Evolutionary conservation across 2,113 vertebrate genomes (phyloP), one percentile per base, ranked within the genome.

Genomic region (Jacana jacana): DNA sequence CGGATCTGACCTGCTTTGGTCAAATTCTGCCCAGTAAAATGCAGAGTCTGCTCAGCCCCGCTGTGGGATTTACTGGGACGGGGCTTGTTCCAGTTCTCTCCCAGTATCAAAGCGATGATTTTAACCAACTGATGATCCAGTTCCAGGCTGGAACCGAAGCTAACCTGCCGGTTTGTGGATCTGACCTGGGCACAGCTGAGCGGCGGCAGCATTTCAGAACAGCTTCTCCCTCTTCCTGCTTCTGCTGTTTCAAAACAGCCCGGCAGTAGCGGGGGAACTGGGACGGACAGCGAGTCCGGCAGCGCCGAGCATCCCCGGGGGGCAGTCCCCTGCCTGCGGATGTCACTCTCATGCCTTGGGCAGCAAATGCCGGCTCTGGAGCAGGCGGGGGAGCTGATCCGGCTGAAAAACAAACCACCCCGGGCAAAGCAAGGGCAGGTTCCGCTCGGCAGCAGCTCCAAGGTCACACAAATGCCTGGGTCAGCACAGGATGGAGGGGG

Each of bases 41-140:
- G 49, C 52, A 84, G 17, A 88, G 48, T 65, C 46, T 93, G 37
- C 72, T 77, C 40, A 48, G 73, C 48, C 60, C 57, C 84, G 71
- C 35, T 1, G 1, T 19, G 39, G 80, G 80, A 92, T 96, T 93
- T 92, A 91, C 0, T 28, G 81, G 69, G 52, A 33, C 73, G 60
- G 55, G 48, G 83, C 69, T 52, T 16, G 9, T 65, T 96, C 80
- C 86, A 66, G 77, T 84, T 95, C 91, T 81, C 69, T 64, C 93
- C 68, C 65, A 31, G 24, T 78, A 90, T 78, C 88, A 46, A 88
- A 92, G 80, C 19, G 83, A 94, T 93, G 86, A 91, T 96, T 96
- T 96, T 95, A 88, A 91, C 90, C 96, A 95, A 94, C 79, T 89
- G 93, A 92, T 93, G 80, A 90, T 95, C 72, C 92, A 79, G 95